Base-by-base conservation (phyloP, 2,113 vertebrate genomes). In the Notarius lentiginosus region DNA sequence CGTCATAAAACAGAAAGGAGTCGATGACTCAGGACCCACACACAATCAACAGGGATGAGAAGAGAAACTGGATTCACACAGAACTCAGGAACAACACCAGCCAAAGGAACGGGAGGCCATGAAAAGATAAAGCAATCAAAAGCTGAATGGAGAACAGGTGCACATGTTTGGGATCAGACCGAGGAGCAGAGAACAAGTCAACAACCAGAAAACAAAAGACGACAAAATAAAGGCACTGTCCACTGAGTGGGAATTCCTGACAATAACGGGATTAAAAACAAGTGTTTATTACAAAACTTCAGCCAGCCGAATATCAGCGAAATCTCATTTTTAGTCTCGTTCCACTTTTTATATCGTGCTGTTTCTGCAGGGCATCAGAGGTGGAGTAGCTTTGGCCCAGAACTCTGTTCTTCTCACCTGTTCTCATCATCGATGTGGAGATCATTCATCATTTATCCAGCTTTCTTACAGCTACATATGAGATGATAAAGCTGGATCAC, bases 401-500 rank as follows among this genome's bases (percentile, higher is more conserved):
- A 72, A 47, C 86, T 72, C 88, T 79, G 56, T 88, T 86, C 88
- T 88, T 79, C 91, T 93, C 90, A 92, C 92, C 90, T 68, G 91
- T 94, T 93, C 93, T 94, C 93, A 94, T 95, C 93, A 92, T 91
- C 88, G 79, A 89, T 89, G 84, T 87, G 90, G 91, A 91, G 91
- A 92, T 91, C 93, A 91, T 93, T 93, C 91, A 93, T 93, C 91
- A 94, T 91, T 91, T 86, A 84, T 89, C 84, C 90, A 92, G 88
- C 85, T 53, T 88, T 87, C 88, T 91, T 92, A 90, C 91, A 88
- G 91, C 88, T 91, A 88, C 89, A 47, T 79, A 76, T 77, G 80
- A 86, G 63, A 84, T 41, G 79, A 58, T 63, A 87, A 87, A 79
- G 61, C 82, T 17, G 68, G 68, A 68, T 73, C 76, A 65, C 58